Conservation (phyloP, 2,888 invertebrate species). For the Horisme vitalbata region DNA sequence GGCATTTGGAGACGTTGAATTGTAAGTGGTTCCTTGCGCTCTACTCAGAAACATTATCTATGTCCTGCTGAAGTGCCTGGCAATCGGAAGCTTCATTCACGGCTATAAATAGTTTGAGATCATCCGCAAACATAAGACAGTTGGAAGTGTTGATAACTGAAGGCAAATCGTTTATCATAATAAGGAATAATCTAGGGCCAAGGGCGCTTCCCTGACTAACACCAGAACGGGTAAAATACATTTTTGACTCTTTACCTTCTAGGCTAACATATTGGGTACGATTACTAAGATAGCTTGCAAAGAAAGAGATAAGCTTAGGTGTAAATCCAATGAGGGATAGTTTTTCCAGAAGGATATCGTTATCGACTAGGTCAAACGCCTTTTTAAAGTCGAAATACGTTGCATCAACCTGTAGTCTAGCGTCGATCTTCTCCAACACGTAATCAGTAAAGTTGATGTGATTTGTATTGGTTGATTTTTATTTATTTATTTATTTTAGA, state of each 20-base stretch:
- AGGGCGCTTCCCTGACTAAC: too few relatives aligned
- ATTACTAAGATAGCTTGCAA: not conserved
- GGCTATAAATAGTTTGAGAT: not conserved
- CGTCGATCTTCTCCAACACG: not conserved
- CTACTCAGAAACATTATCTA: too few relatives aligned
- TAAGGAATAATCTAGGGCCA: not conserved
- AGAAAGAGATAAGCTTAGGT: not conserved
- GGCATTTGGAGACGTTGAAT: too few relatives aligned
- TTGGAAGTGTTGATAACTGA: not conserved
- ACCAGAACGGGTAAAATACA: not conserved
- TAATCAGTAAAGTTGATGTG: not conserved
- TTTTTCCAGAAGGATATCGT: too few relatives aligned
- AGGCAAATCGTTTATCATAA: not conserved
- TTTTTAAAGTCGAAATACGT: conserved; percentile 1
- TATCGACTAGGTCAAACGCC: too few relatives aligned
- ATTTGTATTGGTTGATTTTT: not conserved
- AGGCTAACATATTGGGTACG: not conserved
- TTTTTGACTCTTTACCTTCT: not conserved
- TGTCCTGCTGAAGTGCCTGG: too few relatives aligned
- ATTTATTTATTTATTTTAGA: too few relatives aligned
- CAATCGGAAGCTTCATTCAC: not conserved
- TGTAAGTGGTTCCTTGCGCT: too few relatives aligned
- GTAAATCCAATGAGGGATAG: not conserved
- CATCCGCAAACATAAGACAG: not conserved
- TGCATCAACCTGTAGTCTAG: not conserved